These are phyloP conservation scores for Chaenodraco wilsoni DNA, from an alignment of 2,797 vertebrate species.

Conservation along the genomic window DNA sequence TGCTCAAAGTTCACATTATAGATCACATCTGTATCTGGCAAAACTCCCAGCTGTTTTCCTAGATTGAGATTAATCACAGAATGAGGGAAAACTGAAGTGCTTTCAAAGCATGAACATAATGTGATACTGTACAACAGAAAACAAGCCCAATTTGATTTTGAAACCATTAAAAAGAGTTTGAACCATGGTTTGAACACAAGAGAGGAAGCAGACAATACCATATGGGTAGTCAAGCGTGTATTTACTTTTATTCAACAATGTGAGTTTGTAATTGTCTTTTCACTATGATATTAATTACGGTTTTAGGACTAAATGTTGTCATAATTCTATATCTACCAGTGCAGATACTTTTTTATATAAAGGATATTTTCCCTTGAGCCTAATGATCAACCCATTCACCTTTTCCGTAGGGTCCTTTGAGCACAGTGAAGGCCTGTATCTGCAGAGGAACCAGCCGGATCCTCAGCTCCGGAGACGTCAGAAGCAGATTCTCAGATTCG, in stretches of 20 bases:
- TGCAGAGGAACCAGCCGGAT: conserved; percentile 83
- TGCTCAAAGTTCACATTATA: background rate
- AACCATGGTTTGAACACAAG: background rate
- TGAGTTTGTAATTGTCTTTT: background rate
- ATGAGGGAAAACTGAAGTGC: background rate
- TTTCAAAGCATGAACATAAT: background rate
- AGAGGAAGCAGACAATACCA: background rate
- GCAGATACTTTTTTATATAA: too few species aligned
- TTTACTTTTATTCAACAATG: background rate
- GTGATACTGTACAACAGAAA: background rate
- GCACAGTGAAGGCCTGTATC: conserved; percentile 88
- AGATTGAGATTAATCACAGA: background rate
- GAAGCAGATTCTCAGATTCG: conserved; percentile 77
- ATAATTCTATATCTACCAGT: background rate
- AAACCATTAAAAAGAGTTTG: background rate
- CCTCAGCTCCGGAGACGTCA: conserved; percentile 74
- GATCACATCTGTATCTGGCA: background rate
- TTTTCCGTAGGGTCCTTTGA: conserved; percentile 79
- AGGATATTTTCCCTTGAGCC: background rate
- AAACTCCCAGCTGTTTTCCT: background rate
- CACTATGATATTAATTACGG: background rate
- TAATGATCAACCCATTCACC: conserved; percentile 74
- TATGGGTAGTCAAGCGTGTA: background rate
- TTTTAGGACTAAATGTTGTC: background rate
- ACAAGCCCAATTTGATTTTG: background rate